phyloP scores from a whole-genome alignment of 2,113 vertebrate genomes.

The Jaculus jaculus region DNA sequence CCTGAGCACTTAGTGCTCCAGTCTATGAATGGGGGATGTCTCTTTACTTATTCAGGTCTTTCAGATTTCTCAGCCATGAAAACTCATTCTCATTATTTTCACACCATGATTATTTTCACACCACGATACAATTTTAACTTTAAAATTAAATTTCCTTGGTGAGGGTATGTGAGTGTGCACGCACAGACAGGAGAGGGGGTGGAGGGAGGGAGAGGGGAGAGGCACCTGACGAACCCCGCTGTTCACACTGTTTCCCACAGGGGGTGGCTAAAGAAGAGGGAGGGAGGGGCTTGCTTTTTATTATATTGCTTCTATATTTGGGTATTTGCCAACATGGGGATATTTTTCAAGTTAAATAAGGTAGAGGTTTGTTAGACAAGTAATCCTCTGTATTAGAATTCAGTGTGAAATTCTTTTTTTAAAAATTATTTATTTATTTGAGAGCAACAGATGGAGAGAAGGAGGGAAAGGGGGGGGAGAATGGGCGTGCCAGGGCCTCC shows the following conservation, averaged over 20 bases:
- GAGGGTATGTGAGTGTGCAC: neutral
- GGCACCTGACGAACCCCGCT: neutral
- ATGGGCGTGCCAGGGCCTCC: no score
- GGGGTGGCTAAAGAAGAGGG: neutral
- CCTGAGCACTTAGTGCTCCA: neutral
- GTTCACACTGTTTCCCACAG: neutral
- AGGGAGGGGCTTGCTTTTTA: neutral
- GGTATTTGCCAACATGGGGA: rapidly evolving
- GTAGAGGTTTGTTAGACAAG: neutral
- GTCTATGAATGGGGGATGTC: rapidly evolving
- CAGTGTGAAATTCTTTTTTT: neutral
- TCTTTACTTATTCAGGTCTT: neutral
- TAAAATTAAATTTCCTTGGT: neutral
- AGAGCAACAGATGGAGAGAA: no score
- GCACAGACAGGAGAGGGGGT: no score
- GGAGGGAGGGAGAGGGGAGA: no score
- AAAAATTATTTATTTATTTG: no score
- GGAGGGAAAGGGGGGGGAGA: no score
- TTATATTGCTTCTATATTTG: neutral
- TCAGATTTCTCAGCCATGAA: neutral
- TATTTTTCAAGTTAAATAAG: neutral
- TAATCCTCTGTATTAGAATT: neutral
- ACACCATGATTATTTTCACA: neutral
- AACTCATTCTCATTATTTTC: neutral
- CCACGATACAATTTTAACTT: neutral